Evolutionary conservation across 2,797 vertebrate species (phyloP), one percentile per base, ranked within the genome.

Genomic region (Sebastes steindachneri): DNA sequence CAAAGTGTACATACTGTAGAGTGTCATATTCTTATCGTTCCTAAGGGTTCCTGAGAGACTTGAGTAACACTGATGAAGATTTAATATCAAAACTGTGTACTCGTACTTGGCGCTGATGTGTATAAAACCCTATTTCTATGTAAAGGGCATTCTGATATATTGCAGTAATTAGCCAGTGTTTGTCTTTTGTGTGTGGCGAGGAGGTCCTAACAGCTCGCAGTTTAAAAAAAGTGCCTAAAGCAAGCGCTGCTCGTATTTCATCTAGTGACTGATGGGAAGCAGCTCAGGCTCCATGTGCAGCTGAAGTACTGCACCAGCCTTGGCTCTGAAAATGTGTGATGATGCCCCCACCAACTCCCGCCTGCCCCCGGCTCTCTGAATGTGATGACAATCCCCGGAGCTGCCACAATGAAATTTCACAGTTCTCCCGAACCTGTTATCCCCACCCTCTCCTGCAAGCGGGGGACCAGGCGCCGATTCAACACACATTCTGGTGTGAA

Each of bases 331-430:
- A 89, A 74, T 37, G 79, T 68, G 48, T 14, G 54, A 80, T 83
- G 45, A 45, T 45, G 15, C 33, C 76, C 62, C 63, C 14, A 14
- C 19, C 28, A 14, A 41, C 71, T 41, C 9, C 29, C 1, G n/a
- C 17, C 37, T 0, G 19, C 33, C 35, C 59, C 62, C 15, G 21
- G 54, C 69, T 73, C 66, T 79, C 68, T 63, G 37, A 79, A 76
- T 73, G 73, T 14, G 71, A 89, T 75, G 85, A 90, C 87, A 89
- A 37, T 80, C 85, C 75, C 77, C 33, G 68, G 71, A 87, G 85
- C 75, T 78, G 79, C 74, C 29, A 51, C 7, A 15, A 80, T 80
- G 78, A 85, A 58, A 79, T 90, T 86, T 91, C 89, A 90, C 89
- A 90, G 88, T 62, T 89, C 73, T 14, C 83, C 80, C 66, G 8